Base-by-base conservation (phyloP, 2,888 invertebrate species). In the Pollenia amentaria region DNA sequence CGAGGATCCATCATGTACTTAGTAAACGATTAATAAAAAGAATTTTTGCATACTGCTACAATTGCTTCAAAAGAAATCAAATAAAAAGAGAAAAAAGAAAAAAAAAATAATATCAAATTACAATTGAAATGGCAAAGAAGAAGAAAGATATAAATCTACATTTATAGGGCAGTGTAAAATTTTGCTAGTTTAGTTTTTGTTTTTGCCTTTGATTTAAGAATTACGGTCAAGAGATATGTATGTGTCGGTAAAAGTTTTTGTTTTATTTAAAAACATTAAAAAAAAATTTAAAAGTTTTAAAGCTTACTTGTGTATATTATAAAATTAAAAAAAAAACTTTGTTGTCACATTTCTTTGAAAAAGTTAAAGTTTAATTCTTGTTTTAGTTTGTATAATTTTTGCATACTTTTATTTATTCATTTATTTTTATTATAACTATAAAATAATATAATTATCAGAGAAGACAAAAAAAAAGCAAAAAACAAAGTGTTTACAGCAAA, bases 1-100 rank as follows among this genome's bases (percentile, higher is more conserved):
- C 91, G 91, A 62, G 89, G 88, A 91, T 93, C 93, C 92, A 92
- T 92, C 67, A 78, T 70, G 69, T 51, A 64, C 53, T 85, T 65
- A 81, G 29, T 11, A 75, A 72, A 84, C 77, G 84, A 81, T 84
- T 84, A 87, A 87, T 67, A 84, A 64, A 84, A 81, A 51, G 53
- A 62, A 75, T 48, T 65, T 87, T 81, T 87, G 84, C 87, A 87
- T 84, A 44, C 70, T 87, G 64, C 72, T 48, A 16, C 42, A 60
- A 67, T 21, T 78, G 65, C 62, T 64, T 10, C 16, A 70, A 65
- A 44, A 46, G 21, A 84, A 55, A 64, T 48, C 40, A 72, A 82
- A 65, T 16, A 29, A 53, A 78, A 6, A n/a, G 10, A 70, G 2
- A 14, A 40, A 18, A 84, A 44, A 21, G 11, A 70, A 21, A 67